Evolutionary conservation across 2,113 vertebrate genomes (phyloP).

Genomic region (Penelope pileata): DNA sequence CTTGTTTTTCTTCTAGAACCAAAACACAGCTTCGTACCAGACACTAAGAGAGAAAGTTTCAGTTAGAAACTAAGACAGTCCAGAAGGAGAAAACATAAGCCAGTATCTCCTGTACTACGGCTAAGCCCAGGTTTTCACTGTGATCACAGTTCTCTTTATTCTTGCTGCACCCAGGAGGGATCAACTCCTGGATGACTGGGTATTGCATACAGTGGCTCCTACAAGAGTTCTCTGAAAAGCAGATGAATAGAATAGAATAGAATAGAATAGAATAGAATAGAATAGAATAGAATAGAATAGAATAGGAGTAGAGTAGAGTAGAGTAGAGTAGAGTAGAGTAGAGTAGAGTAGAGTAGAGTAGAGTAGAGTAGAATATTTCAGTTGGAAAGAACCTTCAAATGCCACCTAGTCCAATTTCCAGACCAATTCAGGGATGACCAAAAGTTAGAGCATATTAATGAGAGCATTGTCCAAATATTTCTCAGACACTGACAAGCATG

Average conservation of each 20-base stretch:
- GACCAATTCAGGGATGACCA: not conserved
- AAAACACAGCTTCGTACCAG: too few species aligned
- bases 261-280: not conserved
- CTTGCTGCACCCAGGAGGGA: not conserved
- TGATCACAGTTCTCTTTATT: not conserved
- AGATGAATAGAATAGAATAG: not conserved
- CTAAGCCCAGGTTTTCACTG: not conserved
- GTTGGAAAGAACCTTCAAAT: not conserved
- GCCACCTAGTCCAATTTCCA: not conserved
- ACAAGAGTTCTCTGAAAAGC: not conserved
- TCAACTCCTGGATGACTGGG: not conserved
- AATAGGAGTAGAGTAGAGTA: too few species aligned
- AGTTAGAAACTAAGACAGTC: too few species aligned
- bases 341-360: too few species aligned
- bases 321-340: not conserved
- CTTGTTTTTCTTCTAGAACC: too few species aligned
- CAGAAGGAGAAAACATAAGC: not conserved
- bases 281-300: too few species aligned
- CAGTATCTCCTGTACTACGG: not conserved
- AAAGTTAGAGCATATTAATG: not conserved
- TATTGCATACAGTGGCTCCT: not conserved
- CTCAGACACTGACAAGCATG: not conserved
- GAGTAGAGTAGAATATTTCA: not conserved
- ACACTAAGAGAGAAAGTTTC: too few species aligned
- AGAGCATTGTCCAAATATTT: not conserved